Percentiles rank a stretch among this genome's conserved stretches.
phyloP scores from a whole-genome alignment of 2,888 invertebrate genomes.

The Ditylenchus weischeri region DNA sequence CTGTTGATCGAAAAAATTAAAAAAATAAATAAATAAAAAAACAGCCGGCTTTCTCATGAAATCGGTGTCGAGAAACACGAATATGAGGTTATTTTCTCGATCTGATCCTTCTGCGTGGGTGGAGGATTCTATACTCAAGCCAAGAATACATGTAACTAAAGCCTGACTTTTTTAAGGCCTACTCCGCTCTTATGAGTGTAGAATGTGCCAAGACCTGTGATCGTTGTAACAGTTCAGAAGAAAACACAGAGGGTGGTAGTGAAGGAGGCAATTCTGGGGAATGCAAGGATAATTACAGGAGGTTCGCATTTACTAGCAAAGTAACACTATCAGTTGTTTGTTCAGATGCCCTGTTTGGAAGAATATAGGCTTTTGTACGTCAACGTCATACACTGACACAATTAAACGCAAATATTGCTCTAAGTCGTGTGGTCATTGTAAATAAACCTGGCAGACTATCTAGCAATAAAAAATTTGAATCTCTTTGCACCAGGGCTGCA shows the following conservation, averaged over 20 bases:
- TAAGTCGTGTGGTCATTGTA: not conserved
- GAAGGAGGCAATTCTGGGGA: not conserved
- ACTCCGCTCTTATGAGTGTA: slow-evolving; percentile 1
- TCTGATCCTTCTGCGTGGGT: too few relatives aligned
- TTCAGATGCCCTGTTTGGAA: slow-evolving; percentile 4
- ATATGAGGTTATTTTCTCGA: too few relatives aligned
- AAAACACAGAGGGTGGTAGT: not conserved
- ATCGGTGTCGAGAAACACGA: too few relatives aligned
- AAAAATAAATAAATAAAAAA: too few relatives aligned
- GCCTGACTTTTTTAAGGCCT: not conserved
- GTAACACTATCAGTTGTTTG: not conserved
- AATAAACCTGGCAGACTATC: too few relatives aligned
- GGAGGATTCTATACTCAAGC: too few relatives aligned
- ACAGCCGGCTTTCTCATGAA: too few relatives aligned
- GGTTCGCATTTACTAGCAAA: not conserved
- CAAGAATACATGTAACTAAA: slow-evolving; percentile 2
- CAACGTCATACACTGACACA: not conserved
- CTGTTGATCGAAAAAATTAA: too few relatives aligned
- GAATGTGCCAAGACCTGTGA: slow-evolving; percentile 1
- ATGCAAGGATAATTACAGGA: slow-evolving; percentile 3
- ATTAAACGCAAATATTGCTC: not conserved
- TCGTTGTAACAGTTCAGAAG: not conserved
- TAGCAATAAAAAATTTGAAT: too few relatives aligned
- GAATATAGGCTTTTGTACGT: not conserved
- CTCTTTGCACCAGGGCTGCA: too few relatives aligned